Evolutionary conservation across 2,888 invertebrate species (phyloP).

Genomic region (Cactoblastis cactorum): DNA sequence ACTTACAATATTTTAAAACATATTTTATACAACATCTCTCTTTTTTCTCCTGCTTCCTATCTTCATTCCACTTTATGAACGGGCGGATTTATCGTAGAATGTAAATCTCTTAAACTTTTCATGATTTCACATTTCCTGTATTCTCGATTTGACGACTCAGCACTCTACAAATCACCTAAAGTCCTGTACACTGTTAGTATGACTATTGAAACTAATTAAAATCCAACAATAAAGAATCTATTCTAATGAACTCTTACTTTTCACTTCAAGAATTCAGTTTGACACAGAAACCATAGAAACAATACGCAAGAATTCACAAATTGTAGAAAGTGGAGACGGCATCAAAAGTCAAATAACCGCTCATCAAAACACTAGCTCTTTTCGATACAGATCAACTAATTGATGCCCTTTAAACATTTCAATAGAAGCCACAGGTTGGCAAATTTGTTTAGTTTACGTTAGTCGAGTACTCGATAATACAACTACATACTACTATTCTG

Average conservation of each 20-base stretch:
- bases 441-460: slow-evolving; percentile 15
- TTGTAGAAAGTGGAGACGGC: slow-evolving; percentile 34
- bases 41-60: too few relatives aligned
- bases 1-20: too few relatives aligned
- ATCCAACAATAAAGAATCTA: neutral
- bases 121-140: too few relatives aligned
- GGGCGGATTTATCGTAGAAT: too few relatives aligned
- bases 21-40: too few relatives aligned
- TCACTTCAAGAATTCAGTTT: neutral
- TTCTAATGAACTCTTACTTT: slow-evolving; percentile 8
- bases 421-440: slow-evolving; percentile 39
- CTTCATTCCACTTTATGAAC: too few relatives aligned
- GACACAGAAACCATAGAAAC: slow-evolving; percentile 40
- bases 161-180: neutral
- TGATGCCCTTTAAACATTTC: slow-evolving; percentile 56
- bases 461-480: neutral
- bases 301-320: slow-evolving; percentile 36
- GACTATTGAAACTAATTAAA: neutral
- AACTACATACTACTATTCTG: too few relatives aligned
- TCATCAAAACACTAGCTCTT: slow-evolving; percentile 32
- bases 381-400: slow-evolving; percentile 52
- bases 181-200: neutral
- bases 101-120: too few relatives aligned
- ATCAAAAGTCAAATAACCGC: slow-evolving; percentile 31
- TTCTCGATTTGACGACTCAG: too few relatives aligned